Evolutionary conservation across 2,888 invertebrate genomes (phyloP).

Genomic region (Anthrax anthrax): DNA sequence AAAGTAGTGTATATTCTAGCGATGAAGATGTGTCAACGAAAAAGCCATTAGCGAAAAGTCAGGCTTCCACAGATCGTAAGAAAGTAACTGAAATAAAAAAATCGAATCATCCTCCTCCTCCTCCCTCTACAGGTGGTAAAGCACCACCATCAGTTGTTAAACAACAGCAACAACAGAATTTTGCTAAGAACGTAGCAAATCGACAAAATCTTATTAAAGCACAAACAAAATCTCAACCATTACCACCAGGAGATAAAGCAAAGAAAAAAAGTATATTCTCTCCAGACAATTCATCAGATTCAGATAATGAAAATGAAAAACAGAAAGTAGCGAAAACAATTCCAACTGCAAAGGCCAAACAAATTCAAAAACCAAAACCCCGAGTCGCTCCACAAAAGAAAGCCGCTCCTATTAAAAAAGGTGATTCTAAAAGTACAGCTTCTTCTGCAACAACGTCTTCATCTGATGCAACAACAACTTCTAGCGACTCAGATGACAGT

Average conservation of each 20-base stretch:
- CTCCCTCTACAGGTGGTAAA: constrained; percentile 31
- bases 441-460: constrained; percentile 26
- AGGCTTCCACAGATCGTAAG: constrained; percentile 21
- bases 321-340: constrained; percentile 27
- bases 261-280: constrained; percentile 73
- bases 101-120: constrained; percentile 19
- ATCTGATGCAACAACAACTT: constrained; percentile 18
- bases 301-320: constrained; percentile 35
- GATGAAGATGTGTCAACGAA: constrained; percentile 38
- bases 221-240: not conserved
- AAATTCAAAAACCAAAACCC: constrained; percentile 19
- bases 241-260: constrained; percentile 28
- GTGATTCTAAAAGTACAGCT: constrained; percentile 14
- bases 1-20: constrained; percentile 42
- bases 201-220: constrained; percentile 1
- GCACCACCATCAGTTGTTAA: constrained; percentile 25
- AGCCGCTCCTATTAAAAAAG: constrained; percentile 26
- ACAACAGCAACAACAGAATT: constrained; percentile 23
- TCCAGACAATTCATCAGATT: constrained; percentile 61
- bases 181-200: constrained; percentile 11
- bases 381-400: constrained; percentile 18
- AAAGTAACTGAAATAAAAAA: constrained; percentile 32
- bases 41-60: constrained; percentile 16
- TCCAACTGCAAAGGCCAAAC: constrained; percentile 33
- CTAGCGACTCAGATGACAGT: constrained; percentile 20